Conservation (phyloP, 2,113 vertebrate species). For the Hoplias malabaricus region DNA sequence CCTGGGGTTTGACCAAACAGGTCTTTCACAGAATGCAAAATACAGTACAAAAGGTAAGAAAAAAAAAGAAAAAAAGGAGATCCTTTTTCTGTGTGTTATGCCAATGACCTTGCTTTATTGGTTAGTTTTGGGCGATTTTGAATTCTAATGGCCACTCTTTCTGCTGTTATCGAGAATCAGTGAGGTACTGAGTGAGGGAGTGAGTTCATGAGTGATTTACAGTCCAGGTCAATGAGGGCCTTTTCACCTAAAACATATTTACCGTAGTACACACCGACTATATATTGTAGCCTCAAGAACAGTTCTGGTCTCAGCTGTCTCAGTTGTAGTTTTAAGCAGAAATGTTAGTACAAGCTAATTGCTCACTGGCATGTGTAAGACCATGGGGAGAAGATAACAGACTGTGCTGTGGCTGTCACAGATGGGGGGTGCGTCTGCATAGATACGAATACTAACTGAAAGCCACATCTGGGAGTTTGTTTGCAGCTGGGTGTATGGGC, state of each 20-base stretch:
- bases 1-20: not conserved
- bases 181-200: too few species aligned
- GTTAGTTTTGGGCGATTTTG: too few species aligned
- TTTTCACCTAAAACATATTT: not conserved
- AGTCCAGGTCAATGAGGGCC: not conserved
- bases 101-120: too few species aligned
- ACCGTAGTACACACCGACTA: not conserved
- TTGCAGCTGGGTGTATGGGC: constrained; percentile 22
- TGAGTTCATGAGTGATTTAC: not conserved
- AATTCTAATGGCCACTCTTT: too few species aligned
- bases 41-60: not conserved
- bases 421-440: constrained; percentile 4
- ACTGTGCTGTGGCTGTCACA: constrained; percentile 14
- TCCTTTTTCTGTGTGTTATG: too few species aligned
- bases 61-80: too few species aligned
- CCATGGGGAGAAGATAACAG: not conserved
- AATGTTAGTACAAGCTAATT: constrained; percentile 11
- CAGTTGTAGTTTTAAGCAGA: constrained; percentile 23
- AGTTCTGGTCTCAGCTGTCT: constrained; percentile 18
- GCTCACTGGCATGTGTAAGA: not conserved
- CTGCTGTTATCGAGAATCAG: too few species aligned
- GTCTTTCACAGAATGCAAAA: not conserved
- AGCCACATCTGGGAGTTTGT: constrained; percentile 18
- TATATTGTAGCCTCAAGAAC: not conserved
- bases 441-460: not conserved